phyloP scores from a whole-genome alignment of 2,113 vertebrate genomes.

The Oophaga pumilio region DNA sequence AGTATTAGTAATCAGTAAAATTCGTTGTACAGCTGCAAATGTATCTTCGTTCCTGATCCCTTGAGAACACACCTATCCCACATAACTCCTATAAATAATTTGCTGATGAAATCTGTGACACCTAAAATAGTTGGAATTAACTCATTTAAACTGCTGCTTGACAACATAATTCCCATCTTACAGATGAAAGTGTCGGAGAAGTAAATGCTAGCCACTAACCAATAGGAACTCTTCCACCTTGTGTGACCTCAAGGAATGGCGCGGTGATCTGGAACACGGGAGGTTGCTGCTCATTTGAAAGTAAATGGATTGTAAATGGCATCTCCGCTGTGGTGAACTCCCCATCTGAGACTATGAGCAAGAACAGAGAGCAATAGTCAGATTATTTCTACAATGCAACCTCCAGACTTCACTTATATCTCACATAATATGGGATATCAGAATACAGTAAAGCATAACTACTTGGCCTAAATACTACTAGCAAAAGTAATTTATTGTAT shows the following conservation, averaged over 20 bases:
- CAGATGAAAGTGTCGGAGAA: background rate
- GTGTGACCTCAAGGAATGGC: constrained; percentile 82
- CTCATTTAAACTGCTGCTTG: background rate
- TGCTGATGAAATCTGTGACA: background rate
- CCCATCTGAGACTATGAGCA: constrained; percentile 83
- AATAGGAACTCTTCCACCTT: constrained; percentile 80
- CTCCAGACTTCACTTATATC: background rate
- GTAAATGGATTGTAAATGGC: constrained; percentile 85
- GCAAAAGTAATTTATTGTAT: background rate
- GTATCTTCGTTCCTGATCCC: too few relatives aligned
- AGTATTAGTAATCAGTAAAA: too few relatives aligned
- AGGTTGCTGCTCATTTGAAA: constrained; percentile 78
- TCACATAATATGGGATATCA: background rate
- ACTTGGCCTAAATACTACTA: background rate
- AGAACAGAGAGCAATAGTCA: background rate
- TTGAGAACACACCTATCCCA: too few relatives aligned
- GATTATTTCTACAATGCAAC: background rate
- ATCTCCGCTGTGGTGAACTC: constrained; percentile 84
- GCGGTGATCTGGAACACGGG: constrained; percentile 83
- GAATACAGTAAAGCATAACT: background rate
- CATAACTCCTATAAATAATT: background rate
- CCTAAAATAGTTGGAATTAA: background rate
- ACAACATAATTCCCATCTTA: background rate
- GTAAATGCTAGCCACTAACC: constrained; percentile 74
- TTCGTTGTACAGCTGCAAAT: too few relatives aligned